These are phyloP conservation scores for Bhutanitis thaidina DNA, from an alignment of 2,888 invertebrate species.

Conservation along the genomic window DNA sequence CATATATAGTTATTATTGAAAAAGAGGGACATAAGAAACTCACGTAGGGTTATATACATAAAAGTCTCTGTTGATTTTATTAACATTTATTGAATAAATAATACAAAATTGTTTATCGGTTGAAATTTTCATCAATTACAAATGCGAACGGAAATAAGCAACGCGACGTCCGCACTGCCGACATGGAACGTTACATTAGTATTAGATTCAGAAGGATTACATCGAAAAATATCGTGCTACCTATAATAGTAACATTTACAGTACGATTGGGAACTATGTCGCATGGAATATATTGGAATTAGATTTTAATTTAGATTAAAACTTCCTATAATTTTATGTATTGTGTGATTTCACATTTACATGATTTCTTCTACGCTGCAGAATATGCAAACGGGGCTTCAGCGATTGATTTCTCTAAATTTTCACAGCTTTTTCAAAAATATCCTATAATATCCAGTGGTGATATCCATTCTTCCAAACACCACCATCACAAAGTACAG, in stretches of 20 bases:
- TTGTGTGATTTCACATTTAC: no score
- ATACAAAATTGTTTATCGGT: slow-evolving; percentile 73
- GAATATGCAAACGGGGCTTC: no score
- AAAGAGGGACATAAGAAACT: no score
- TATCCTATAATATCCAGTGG: no score
- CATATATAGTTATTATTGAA: no score
- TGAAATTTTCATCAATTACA: slow-evolving; percentile 59
- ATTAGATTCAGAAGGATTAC: background rate
- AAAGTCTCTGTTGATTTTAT: slow-evolving; percentile 63
- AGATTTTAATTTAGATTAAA: background rate
- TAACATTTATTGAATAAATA: slow-evolving; percentile 80
- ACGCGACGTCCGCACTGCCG: slow-evolving; percentile 46
- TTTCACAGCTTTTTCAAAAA: no score
- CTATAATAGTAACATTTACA: background rate
- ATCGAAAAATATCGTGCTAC: background rate
- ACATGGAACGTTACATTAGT: background rate
- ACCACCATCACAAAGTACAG: no score
- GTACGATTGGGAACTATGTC: background rate
- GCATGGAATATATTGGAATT: background rate
- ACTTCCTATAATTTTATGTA: background rate
- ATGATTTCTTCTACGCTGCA: no score
- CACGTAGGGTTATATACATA: slow-evolving; percentile 21
- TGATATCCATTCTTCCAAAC: no score
- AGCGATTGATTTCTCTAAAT: no score
- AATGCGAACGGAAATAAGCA: slow-evolving; percentile 68